Evolutionary conservation across 2,888 invertebrate species (phyloP), one percentile per base, ranked within the genome.

Genomic region (Rotaria macrura): DNA sequence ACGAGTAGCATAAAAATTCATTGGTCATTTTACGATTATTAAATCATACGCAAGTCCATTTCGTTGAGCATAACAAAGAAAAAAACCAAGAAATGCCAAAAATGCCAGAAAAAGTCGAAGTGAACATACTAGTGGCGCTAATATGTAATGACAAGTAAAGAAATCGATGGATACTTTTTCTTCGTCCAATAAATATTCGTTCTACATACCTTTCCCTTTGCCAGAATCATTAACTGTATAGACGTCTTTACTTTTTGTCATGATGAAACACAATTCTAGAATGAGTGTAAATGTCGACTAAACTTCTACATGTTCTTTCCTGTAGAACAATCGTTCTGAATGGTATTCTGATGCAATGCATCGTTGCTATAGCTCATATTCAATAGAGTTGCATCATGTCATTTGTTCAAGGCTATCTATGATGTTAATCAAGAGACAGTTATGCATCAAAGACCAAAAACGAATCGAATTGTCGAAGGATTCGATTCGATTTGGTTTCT

Each of bases 61-160:
- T 25, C 79, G 79, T 43, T 79, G 79, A 40, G 79, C 79, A 79
- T 79, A 79, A 25, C 79, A 79, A n/a, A 79, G 25, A 43, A 79
- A 79, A 43, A 79, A 43, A 2, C 79, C 79, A 25, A 79, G 9
- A 79, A 79, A 79, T n/a, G 43, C 43, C 43, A 79, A 43, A 79
- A 38, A 43, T 20, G 79, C 79, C 20, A 79, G 25, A n/a, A 79
- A 14, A 25, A 79, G 25, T n/a, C 79, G 79, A 10, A n/a, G 1
- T 40, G 79, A 79, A 43, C 43, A 79, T 6, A 79, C 23, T 14
- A 79, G 25, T 79, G 43, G 43, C 4, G 79, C 43, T 43, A 14
- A 20, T 40, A 43, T 43, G 4, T 6, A 25, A 43, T n/a, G n/a
- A n/a, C n/a, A n/a, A n/a, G n/a, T n/a, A 23, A 25, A 43, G 43